A percentile compares a stretch with the other conserved stretches of the same genome.
Conservation (phyloP, 2,888 invertebrate genomes). For the Eremobia ochroleuca region DNA sequence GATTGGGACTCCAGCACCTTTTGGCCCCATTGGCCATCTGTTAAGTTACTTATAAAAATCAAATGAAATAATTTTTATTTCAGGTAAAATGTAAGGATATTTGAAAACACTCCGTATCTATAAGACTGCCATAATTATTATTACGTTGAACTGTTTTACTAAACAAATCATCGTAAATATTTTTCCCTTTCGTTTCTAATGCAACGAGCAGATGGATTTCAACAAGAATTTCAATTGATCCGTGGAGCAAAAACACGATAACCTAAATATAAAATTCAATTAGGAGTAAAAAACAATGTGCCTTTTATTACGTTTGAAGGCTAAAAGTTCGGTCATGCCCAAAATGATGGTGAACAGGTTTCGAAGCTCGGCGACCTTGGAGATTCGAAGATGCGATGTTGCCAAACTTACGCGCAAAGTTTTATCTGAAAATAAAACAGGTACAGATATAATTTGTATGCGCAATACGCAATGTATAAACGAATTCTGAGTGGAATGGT, state of each 20-base stretch:
- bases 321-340: slow-evolving; percentile 4
- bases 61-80: too few species aligned
- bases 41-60: too few species aligned
- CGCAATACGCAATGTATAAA: slow-evolving; percentile 11
- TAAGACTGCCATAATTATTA: neutral
- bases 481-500: neutral
- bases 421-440: slow-evolving; percentile 38
- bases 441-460: slow-evolving; percentile 36
- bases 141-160: neutral
- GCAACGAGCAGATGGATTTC: neutral
- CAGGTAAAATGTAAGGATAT: neutral
- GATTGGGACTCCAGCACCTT: neutral
- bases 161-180: neutral
- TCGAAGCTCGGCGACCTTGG: slow-evolving; percentile 49
- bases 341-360: slow-evolving; percentile 54
- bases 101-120: neutral
- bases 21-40: too few species aligned
- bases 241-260: slow-evolving; percentile 16
- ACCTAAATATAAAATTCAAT: slow-evolving; percentile 36
- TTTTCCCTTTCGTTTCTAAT: neutral
- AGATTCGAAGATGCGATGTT: slow-evolving; percentile 48
- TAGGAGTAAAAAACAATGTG: slow-evolving; percentile 19
- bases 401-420: slow-evolving; percentile 42
- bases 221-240: neutral
- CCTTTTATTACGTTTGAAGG: slow-evolving; percentile 42